A percentile compares a stretch with the other conserved stretches of the same genome.
Evolutionary conservation across 2,888 invertebrate genomes (phyloP).

Genomic region (Syritta pipiens): DNA sequence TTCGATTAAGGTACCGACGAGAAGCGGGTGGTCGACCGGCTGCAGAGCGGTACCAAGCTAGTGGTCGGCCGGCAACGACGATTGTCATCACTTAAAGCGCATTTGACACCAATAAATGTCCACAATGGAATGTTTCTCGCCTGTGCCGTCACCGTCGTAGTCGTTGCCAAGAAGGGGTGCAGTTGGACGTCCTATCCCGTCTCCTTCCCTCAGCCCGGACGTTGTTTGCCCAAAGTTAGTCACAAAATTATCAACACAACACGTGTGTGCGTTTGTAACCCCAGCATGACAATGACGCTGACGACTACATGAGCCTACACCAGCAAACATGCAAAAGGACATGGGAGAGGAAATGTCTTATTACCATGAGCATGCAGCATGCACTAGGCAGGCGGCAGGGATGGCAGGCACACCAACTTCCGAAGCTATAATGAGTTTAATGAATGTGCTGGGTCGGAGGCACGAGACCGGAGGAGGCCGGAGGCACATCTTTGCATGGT

Average conservation of each 20-base stretch:
- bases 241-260: constrained; percentile 71
- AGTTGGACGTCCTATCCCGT: not conserved
- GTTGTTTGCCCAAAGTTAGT: constrained; percentile 71
- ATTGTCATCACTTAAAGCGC: constrained; percentile 66
- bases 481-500: constrained; percentile 56
- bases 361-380: constrained; percentile 58
- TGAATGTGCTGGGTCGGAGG: constrained; percentile 45
- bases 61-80: constrained; percentile 28
- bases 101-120: constrained; percentile 67
- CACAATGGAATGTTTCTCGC: constrained; percentile 50
- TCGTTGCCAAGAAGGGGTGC: constrained; percentile 23
- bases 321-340: constrained; percentile 64
- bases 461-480: not conserved
- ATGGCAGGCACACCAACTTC: constrained; percentile 30
- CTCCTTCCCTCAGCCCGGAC: constrained; percentile 16
- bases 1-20: constrained; percentile 40
- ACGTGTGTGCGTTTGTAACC: constrained; percentile 33
- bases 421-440: constrained; percentile 67
- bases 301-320: constrained; percentile 65
- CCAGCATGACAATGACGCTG: constrained; percentile 44
- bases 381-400: constrained; percentile 10
- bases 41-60: too few species aligned
- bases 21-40: too few species aligned
- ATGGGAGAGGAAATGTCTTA: constrained; percentile 69
- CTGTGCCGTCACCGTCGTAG: constrained; percentile 21